Base-by-base conservation (phyloP, 2,888 invertebrate species). In the Lepidocyrtoides sp. region DNA sequence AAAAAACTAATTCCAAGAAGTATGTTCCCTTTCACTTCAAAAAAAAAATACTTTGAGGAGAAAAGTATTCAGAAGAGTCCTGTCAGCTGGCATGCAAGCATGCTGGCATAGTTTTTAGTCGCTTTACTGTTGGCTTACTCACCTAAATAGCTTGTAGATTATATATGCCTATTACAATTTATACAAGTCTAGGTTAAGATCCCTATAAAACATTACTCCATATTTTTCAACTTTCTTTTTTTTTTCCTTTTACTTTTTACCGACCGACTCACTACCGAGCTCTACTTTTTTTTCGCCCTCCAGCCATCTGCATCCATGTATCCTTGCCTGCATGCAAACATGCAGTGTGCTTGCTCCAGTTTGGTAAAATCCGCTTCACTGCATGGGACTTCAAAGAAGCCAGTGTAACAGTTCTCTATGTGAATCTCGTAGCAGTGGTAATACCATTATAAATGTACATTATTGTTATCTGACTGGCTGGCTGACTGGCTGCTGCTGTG, bases 331-430 rank as follows among this genome's bases (percentile, higher is more conserved):
- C 48, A 69, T 14, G 66, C 32, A 36, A 12, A 36, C 36, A 48
- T 75, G 72, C 44, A 72, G 41, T 48, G 3, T 75, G 57, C 69
- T 57, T 84, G 84, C 63, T 84, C 63, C 84, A 77, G 75, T 66
- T 89, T 84, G 77, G 72, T 10, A 69, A 88, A 88, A 88, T 81
- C 75, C 48, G 75, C 48, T 26, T 26, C 79, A 32, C 20, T 83
- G 75, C 75, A 75, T 69, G 69, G 41, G 36, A 75, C 20, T 69
- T 36, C 41, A 75, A 75, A 44, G 23, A 14, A 41, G n/a, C 41
- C 26, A 57, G 63, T 36, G 79, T 54, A 48, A 26, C 77, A 75
- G 26, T 26, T 48, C 29, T 23, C 8, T 26, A 60, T 12, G 29
- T 7, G 17, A 17, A 5, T 60, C 17, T 41, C 7, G 69, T 41